Base-by-base conservation (phyloP, 2,797 vertebrate genomes). In the Vireo griseus region DNA sequence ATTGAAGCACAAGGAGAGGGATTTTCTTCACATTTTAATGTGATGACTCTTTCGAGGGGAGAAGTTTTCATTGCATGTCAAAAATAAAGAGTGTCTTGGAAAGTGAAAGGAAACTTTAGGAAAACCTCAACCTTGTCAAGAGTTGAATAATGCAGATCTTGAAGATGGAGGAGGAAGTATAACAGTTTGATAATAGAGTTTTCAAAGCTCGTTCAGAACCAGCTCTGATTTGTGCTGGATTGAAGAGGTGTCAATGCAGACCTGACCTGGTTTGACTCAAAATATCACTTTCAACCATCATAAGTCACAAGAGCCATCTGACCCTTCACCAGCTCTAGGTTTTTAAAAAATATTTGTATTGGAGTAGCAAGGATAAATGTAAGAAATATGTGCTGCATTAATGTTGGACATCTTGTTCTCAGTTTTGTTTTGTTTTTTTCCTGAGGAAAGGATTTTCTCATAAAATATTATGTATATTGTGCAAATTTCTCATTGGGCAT, bases 321-420 rank as follows among this genome's bases (percentile, higher is more conserved):
- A 22, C 6, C 13, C 10, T 74, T 59, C 29, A 37, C 2, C 8
- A 42, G 3, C 2, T 40, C n/a, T 4, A 3, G 15, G 47, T 62
- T 76, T 92, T 11, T 16, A 39, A 73, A 11, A 4, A 82, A 3
- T 48, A 14, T 24, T 42, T 2, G 2, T 45, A 52, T 80, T 90
- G 75, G 33, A 59, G 21, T 54, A 45, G 4, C 6, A 59, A 18
- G 16, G 15, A 29, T 22, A 81, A 50, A 44, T 48, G 40, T 3
- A n/a, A 26, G 35, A 52, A 59, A 83, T 47, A 62, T 4, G 1
- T 62, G 6, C 12, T 71, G 22, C 6, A 31, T 25, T 59, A 58
- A 31, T 0, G 0, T 7, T 71, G 6, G 20, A 33, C 3, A 20
- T 33, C 8, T 54, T 50, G 2, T 20, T 76, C 47, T 50, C 58